Evolutionary conservation across 1,140 invertebrate species (phyloP), one percentile per base, ranked within the genome.

Genomic region (Meteorus sp.): DNA sequence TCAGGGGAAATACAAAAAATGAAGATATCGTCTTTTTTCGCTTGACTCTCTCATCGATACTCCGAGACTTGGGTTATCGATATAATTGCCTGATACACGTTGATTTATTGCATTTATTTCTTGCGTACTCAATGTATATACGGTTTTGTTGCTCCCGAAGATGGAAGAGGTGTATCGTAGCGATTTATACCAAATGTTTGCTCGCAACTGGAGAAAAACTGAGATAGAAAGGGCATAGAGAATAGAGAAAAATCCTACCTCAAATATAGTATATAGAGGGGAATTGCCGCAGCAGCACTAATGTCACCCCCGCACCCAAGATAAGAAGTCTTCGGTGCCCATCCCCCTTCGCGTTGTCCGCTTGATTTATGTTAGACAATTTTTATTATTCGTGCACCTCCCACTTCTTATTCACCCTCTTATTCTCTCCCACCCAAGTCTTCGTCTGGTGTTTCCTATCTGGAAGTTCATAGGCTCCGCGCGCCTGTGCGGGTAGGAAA

Each of bases 311-410:
- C 68, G 43, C 44, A 22, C 39, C 56, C 50, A 64, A 80, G 78
- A 80, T 79, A 80, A 80, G 78, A 76, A 80, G 73, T n/a, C 77
- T 48, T 60, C 41, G 55, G 52, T 55, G 58, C 70, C 68, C 74
- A 72, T 65, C 72, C 73, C 67, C 70, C 50, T 61, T 60, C 65
- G 52, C 62, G 56, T 69, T 71, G 70, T 69, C 68, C 71, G 69
- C 63, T 67, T 80, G 77, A 79, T 56, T 80, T 80, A 80, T 73
- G 74, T 67, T 60, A 65, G 67, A 56, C 69, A 72, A 80, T 80
- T 80, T 79, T 80, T 80, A 79, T 80, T 79, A 79, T 79, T 80
- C 77, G 70, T 72, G 64, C 56, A 56, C 61, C 62, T 67, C 69
- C 63, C 59, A 56, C 56, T 58, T 47, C 41, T 58, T 56, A 58